Percentiles rank a stretch among this genome's conserved stretches.
phyloP scores from a whole-genome alignment of 2,797 vertebrate genomes.

The Thaleichthys pacificus region DNA sequence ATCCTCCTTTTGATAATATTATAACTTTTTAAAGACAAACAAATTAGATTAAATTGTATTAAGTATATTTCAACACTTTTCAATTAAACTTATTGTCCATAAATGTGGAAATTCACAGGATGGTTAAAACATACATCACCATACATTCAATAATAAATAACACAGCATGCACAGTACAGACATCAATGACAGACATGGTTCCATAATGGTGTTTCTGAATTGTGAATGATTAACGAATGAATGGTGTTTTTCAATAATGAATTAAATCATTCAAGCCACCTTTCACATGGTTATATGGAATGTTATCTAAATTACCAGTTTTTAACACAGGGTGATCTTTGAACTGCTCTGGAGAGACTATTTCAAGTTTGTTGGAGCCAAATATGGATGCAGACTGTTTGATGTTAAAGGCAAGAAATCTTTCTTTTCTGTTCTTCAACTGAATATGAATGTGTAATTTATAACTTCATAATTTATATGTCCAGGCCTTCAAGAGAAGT shows the following conservation, averaged over 20 bases:
- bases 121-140: too few relatives aligned
- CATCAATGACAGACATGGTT: too few relatives aligned
- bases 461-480: neutral
- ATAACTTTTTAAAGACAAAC: too few relatives aligned
- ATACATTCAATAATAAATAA: too few relatives aligned
- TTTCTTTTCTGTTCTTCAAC: neutral
- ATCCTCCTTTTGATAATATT: too few relatives aligned
- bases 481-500: constrained; percentile 82
- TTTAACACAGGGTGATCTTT: constrained; percentile 79
- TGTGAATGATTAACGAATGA: neutral
- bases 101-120: too few relatives aligned
- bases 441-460: neutral
- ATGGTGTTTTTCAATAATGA: neutral
- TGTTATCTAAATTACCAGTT: neutral
- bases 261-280: neutral
- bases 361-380: constrained; percentile 80
- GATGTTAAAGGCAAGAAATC: constrained; percentile 68
- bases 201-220: neutral
- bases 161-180: too few relatives aligned
- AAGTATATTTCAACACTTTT: too few relatives aligned
- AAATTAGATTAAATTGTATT: too few relatives aligned
- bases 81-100: too few relatives aligned
- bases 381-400: constrained; percentile 79
- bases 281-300: neutral
- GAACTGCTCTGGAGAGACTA: constrained; percentile 86